Percentiles rank a stretch among this genome's conserved stretches.
phyloP scores from a whole-genome alignment of 2,113 vertebrate genomes.

The Ammodytes dubius region DNA sequence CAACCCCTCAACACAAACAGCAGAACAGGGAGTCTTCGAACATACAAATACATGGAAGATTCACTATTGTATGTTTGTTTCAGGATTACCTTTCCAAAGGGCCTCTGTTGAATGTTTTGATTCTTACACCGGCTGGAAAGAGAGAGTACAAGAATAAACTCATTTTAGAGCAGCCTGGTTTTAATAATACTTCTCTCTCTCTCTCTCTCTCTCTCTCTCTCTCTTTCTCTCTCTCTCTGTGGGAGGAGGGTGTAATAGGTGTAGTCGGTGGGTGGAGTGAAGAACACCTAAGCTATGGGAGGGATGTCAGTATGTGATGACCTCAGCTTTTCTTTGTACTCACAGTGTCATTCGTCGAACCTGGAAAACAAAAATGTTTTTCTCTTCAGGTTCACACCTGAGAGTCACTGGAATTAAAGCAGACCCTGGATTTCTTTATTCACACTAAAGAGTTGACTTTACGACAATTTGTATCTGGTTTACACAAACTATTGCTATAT shows the following conservation, averaged over 20 bases:
- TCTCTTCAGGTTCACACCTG: not conserved
- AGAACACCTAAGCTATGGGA: conserved; percentile 20
- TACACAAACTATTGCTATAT: not conserved
- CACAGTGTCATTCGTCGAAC: not conserved
- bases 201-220: conserved; percentile 8
- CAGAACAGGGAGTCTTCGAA: not conserved
- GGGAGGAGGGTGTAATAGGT: conserved; percentile 51
- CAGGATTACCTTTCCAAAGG: conserved; percentile 50
- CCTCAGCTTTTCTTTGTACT: conserved; percentile 23
- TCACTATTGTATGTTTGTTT: not conserved
- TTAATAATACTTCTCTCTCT: conserved; percentile 10
- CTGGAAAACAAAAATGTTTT: not conserved
- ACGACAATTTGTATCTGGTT: not conserved
- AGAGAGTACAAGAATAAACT: not conserved
- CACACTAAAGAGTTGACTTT: not conserved
- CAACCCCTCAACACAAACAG: conserved; percentile 26
- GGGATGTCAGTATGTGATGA: conserved; percentile 5
- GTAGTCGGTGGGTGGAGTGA: conserved; percentile 67
- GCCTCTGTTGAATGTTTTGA: not conserved
- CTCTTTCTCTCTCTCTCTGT: not conserved
- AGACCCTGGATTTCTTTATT: not conserved
- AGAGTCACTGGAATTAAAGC: not conserved
- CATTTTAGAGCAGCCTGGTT: conserved; percentile 45
- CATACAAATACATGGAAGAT: not conserved
- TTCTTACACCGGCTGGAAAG: not conserved